These are phyloP conservation scores for Chrysogorgia sp. DNA, from an alignment of 92 coral and sea anemone genomes.

Conservation along the genomic window DNA sequence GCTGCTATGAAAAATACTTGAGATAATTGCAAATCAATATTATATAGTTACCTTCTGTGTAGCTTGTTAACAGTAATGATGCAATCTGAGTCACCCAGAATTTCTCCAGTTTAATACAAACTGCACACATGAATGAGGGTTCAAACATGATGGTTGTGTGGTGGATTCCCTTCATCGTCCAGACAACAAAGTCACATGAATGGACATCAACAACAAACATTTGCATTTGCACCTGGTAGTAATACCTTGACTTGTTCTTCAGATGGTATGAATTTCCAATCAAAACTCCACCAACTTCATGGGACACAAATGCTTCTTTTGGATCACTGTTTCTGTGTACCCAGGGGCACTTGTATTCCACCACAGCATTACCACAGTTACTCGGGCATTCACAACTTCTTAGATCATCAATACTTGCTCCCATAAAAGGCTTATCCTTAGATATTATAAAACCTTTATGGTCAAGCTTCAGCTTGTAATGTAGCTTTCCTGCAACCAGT, in stretches of 20 bases:
- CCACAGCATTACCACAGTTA: neutral
- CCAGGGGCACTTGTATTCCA: slow-evolving; percentile 21
- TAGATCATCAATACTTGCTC: slow-evolving; percentile 5
- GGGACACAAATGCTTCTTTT: slow-evolving; percentile 5
- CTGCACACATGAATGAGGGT: neutral
- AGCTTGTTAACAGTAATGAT: slow-evolving; percentile 1
- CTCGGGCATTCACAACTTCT: slow-evolving; percentile 12
- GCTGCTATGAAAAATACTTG: no score
- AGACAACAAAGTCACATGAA: slow-evolving; percentile 25
- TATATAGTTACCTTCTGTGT: no score
- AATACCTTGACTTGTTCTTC: neutral
- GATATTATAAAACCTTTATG: neutral
- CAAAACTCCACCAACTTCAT: neutral
- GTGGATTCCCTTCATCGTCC: slow-evolving; percentile 13
- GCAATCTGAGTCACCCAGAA: slow-evolving; percentile 8
- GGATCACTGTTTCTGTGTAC: neutral
- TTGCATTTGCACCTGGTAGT: slow-evolving; percentile 29
- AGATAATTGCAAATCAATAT: no score
- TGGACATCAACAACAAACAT: slow-evolving; percentile 16
- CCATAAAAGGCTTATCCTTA: slow-evolving; percentile 6
- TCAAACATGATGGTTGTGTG: neutral
- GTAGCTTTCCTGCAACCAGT: slow-evolving; percentile 60
- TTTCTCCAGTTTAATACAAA: neutral
- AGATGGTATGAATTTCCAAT: neutral
- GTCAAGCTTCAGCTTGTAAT: slow-evolving; percentile 65